Percentiles rank a stretch among this genome's conserved stretches.
Conservation (phyloP, 2,797 vertebrate species). For the Trichosurus vulpecula region DNA sequence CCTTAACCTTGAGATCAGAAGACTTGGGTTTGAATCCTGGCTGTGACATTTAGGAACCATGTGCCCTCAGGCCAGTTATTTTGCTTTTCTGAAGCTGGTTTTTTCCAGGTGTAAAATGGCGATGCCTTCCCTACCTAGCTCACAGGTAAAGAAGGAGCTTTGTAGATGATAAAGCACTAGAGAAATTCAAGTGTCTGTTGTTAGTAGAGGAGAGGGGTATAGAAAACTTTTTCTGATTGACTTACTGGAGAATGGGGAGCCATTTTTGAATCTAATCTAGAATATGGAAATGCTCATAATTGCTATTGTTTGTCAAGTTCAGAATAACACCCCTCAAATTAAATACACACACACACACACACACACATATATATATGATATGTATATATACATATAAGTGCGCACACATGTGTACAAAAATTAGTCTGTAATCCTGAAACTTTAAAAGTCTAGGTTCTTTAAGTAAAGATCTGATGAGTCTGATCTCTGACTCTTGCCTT, state of each 20-base stretch:
- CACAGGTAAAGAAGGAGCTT: neutral
- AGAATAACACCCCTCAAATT: neutral
- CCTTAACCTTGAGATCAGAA: neutral
- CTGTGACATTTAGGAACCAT: neutral
- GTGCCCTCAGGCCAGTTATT: neutral
- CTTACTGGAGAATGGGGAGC: neutral
- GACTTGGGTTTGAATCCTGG: neutral
- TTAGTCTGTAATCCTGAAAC: neutral
- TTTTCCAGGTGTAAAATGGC: neutral
- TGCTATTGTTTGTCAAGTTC: neutral
- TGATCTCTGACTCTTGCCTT: neutral
- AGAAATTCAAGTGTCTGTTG: neutral
- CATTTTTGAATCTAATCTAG: neutral
- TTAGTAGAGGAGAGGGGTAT: neutral
- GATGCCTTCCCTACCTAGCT: neutral
- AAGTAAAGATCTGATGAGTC: neutral
- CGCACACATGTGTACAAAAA: neutral
- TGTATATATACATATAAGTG: too few species aligned
- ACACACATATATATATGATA: neutral
- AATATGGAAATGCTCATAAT: neutral
- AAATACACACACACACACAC: neutral
- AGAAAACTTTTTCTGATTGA: neutral
- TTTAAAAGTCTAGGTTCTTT: neutral
- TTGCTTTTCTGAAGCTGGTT: neutral
- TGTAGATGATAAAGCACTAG: neutral